Evolutionary conservation across 2,888 invertebrate genomes (phyloP).

Genomic region (Volucella zonaria): DNA sequence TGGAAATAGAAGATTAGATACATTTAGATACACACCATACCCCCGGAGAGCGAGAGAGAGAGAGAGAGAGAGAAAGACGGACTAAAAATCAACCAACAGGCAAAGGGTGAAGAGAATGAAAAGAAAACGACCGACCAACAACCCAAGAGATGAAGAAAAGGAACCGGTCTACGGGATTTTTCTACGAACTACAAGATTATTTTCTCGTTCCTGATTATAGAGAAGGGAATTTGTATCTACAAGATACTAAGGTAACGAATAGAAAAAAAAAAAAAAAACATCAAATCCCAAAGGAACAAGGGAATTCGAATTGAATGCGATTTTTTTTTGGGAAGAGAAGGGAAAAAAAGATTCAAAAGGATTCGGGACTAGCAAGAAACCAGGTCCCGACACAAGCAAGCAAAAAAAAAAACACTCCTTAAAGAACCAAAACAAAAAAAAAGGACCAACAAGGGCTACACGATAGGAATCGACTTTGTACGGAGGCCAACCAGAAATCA

Average conservation of each 20-base stretch:
- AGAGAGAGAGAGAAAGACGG: constrained; percentile 17
- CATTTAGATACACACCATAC: constrained; percentile 25
- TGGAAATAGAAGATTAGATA: constrained; percentile 58
- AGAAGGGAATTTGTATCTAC: constrained; percentile 67
- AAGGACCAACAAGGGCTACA: constrained; percentile 30
- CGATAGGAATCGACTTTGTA: neutral
- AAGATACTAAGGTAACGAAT: constrained; percentile 25
- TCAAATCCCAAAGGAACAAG: neutral
- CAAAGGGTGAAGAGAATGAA: neutral
- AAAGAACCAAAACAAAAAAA: neutral
- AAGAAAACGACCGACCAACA: constrained; percentile 7
- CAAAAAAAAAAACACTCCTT: neutral
- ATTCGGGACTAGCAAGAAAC: constrained; percentile 9
- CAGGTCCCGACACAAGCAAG: constrained; percentile 18
- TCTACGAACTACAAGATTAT: constrained; percentile 71
- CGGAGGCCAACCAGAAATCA: constrained; percentile 2
- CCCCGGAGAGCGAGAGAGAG: constrained; percentile 14
- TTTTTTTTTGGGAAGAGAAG: neutral
- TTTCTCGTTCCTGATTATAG: constrained; percentile 59
- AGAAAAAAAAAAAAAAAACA: constrained; percentile 13
- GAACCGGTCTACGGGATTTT: constrained; percentile 61
- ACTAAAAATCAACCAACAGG: neutral
- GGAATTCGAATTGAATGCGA: constrained; percentile 6
- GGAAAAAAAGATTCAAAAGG: constrained; percentile 38
- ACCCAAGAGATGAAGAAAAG: constrained; percentile 15